Evolutionary conservation across 2,113 vertebrate species (phyloP).

Genomic region (Labrus mixtus): DNA sequence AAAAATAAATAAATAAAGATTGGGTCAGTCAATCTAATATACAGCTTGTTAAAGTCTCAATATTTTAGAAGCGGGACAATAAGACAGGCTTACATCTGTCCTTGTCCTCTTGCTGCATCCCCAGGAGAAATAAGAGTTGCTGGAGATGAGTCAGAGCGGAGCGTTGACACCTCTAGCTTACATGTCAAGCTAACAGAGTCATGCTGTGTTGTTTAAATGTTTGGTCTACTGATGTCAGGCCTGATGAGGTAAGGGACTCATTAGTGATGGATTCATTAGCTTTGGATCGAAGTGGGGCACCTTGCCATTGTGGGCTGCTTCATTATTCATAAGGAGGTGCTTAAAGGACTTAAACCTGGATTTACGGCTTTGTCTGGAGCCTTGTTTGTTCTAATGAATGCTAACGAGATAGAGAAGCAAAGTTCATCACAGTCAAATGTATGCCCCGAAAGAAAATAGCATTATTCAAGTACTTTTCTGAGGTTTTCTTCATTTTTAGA

Average conservation of each 20-base stretch:
- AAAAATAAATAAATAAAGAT: slow-evolving; percentile 7
- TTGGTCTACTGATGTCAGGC: slow-evolving; percentile 59
- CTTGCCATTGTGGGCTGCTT: slow-evolving; percentile 63
- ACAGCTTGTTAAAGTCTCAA: not conserved
- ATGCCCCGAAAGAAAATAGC: not conserved
- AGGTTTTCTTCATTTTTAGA: not conserved
- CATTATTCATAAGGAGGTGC: slow-evolving; percentile 74
- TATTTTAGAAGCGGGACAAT: slow-evolving; percentile 10
- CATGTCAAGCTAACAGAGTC: slow-evolving; percentile 30
- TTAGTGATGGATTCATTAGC: slow-evolving; percentile 78
- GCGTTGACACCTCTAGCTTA: slow-evolving; percentile 27
- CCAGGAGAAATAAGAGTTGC: slow-evolving; percentile 39
- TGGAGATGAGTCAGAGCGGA: slow-evolving; percentile 18
- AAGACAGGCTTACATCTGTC: slow-evolving; percentile 11
- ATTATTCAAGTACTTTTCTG: not conserved
- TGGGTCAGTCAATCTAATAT: slow-evolving; percentile 19
- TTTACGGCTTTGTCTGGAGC: slow-evolving; percentile 56
- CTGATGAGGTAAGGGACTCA: slow-evolving; percentile 73
- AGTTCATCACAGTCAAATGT: not conserved
- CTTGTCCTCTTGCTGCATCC: not conserved
- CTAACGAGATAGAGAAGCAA: slow-evolving; percentile 6
- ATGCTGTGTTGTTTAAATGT: slow-evolving; percentile 60
- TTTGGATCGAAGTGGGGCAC: slow-evolving; percentile 65
- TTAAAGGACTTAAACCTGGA: slow-evolving; percentile 64
- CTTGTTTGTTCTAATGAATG: slow-evolving; percentile 18